phyloP scores from a whole-genome alignment of 1,140 invertebrate genomes.

The Bradynema listronoti region DNA sequence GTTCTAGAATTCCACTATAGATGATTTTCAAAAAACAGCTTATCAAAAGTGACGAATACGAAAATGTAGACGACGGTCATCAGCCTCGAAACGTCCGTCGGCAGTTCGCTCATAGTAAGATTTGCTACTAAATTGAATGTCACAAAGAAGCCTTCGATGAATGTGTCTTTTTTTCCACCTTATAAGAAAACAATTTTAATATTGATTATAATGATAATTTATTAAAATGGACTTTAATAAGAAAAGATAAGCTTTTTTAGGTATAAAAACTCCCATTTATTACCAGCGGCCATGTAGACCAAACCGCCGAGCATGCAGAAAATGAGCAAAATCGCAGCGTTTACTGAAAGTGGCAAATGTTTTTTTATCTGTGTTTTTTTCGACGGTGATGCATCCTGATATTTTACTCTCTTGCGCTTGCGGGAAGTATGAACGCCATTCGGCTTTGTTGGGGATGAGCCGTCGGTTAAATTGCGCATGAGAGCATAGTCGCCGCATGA shows the following conservation, averaged over 20 bases:
- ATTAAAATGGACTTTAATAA: not conserved
- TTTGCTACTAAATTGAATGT: constrained; percentile 57
- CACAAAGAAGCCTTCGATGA: constrained; percentile 54
- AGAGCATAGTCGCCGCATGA: too few relatives aligned
- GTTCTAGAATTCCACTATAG: too few relatives aligned
- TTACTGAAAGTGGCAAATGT: constrained; percentile 53
- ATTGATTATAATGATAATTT: not conserved
- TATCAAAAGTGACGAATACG: constrained; percentile 55
- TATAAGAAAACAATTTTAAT: constrained; percentile 4
- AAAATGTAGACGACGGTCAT: constrained; percentile 55
- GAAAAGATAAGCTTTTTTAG: not conserved
- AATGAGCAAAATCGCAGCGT: constrained; percentile 53
- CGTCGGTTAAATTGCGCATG: too few relatives aligned
- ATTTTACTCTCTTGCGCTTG: too few relatives aligned
- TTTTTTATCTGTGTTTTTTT: too few relatives aligned
- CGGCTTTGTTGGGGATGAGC: too few relatives aligned
- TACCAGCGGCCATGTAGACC: constrained; percentile 53
- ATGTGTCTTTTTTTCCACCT: constrained; percentile 43
- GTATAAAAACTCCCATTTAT: not conserved
- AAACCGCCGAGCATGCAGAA: constrained; percentile 57
- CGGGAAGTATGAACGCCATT: too few relatives aligned
- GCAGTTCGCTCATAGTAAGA: constrained; percentile 57
- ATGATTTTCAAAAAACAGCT: constrained; percentile 4
- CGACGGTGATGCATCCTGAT: too few relatives aligned
- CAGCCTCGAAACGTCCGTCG: constrained; percentile 48